Evolutionary conservation across 2,113 vertebrate species (phyloP), one percentile per base, ranked within the genome.

Genomic region (Amphilophus citrinellus): DNA sequence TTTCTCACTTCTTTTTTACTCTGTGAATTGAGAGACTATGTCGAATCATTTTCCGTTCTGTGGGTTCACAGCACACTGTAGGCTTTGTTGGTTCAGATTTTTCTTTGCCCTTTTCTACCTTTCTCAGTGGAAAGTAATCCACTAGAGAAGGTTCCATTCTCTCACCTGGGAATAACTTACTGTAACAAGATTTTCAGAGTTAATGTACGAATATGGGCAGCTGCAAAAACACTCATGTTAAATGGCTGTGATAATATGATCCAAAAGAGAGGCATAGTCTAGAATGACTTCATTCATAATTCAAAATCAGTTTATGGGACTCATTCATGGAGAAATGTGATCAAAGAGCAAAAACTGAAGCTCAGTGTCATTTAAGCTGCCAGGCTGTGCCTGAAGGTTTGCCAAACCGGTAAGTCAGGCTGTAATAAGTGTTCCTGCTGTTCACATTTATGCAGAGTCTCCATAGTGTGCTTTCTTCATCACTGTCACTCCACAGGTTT

Each of bases 21-120:
- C 80, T 85, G 83, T 86, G 85, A 95, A 95, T 93, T 90, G 92
- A 91, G 87, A 91, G 83, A 89, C 88, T 77, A 82, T 37, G 75
- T 82, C 87, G 77, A 87, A 89, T 93, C 76, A 84, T 85, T 91
- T 94, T 95, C 93, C 93, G 89, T 92, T 92, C 81, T 65, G 42
- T 75, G 8, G 80, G 80, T 80, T 91, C 86, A 88, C 77, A 79
- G 88, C 84, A 94, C 92, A 94, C 87, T 86, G 63, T 80, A 81
- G 58, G 78, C 85, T 89, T 89, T 93, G 87, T 94, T 82, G 63
- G 80, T 82, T 83, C 15, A 8, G 22, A 61, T 87, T 63, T 56
- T 75, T 65, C 76, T 85, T 47, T 32, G 47, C 15, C 61, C 76
- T 18, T n/a, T 79, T 87, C 79, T 32, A 39, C 57, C 79, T 89